Percentiles rank a stretch among this genome's conserved stretches.
Conservation (phyloP, 2,113 vertebrate genomes). For the Eurystomus gularis region DNA sequence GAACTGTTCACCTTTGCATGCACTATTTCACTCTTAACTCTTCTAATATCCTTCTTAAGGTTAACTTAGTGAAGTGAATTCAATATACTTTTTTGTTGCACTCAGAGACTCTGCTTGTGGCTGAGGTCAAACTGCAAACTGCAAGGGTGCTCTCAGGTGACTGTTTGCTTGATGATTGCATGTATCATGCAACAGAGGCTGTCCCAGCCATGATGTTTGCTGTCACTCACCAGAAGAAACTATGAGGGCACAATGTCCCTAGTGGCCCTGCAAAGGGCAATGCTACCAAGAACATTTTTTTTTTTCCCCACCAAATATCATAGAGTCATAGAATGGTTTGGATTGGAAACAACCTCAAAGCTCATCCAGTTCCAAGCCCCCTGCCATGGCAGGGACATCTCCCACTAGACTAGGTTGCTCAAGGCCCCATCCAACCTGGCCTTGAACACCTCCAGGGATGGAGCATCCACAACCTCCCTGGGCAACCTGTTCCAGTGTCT, state of each 20-base stretch:
- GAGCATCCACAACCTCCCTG: too few species aligned
- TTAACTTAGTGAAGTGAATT: constrained; percentile 50
- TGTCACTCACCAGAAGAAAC: background rate
- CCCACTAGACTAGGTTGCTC: too few species aligned
- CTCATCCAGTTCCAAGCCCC: too few species aligned
- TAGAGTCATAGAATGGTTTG: too few species aligned
- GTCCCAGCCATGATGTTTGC: background rate
- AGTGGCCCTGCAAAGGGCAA: background rate
- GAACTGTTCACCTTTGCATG: constrained; percentile 50
- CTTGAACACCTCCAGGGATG: too few species aligned
- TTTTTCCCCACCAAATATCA: too few species aligned
- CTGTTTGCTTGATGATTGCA: background rate
- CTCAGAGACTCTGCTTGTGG: background rate
- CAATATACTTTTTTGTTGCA: background rate
- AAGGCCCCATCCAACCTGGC: too few species aligned
- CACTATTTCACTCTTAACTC: constrained; percentile 32
- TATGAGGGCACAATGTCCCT: background rate
- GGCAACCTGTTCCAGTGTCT: too few species aligned
- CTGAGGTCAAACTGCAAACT: background rate
- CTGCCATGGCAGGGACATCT: too few species aligned
- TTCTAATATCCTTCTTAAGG: constrained; percentile 45
- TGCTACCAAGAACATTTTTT: background rate
- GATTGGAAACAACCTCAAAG: too few species aligned
- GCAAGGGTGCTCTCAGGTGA: background rate
- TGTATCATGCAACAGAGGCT: background rate